Evolutionary conservation across 2,113 vertebrate species (phyloP).

Genomic region (Crotalus tigris): DNA sequence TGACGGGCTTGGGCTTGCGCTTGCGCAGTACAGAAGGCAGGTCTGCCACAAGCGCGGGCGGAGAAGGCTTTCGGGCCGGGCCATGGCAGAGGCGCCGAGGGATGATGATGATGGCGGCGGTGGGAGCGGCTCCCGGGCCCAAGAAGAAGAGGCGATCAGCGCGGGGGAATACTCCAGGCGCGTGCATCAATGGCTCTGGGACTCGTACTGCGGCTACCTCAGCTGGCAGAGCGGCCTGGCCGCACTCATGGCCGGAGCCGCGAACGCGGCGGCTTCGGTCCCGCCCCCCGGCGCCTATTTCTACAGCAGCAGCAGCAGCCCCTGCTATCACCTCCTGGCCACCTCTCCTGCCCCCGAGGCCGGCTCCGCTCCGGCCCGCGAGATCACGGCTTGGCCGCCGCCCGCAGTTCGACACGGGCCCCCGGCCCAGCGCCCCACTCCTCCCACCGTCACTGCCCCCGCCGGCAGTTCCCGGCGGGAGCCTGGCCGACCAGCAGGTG

Average conservation of each 20-base stretch:
- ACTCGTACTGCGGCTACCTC: constrained; percentile 83
- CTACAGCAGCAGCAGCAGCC: background rate
- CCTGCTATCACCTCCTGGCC: constrained; percentile 53
- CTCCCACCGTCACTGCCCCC: background rate
- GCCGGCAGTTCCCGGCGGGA: constrained; percentile 44
- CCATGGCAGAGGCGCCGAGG: constrained; percentile 3
- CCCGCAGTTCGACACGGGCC: background rate
- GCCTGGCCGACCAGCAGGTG: constrained; percentile 64
- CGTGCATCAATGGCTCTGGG: constrained; percentile 92
- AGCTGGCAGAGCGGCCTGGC: constrained; percentile 81
- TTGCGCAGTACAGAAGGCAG: no score
- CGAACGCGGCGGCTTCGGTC: background rate
- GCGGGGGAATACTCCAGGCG: constrained; percentile 81
- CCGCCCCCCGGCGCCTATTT: background rate
- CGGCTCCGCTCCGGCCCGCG: constrained; percentile 27
- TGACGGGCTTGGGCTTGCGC: background rate
- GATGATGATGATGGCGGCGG: background rate
- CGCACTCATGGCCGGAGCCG: constrained; percentile 55
- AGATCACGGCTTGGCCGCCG: constrained; percentile 33
- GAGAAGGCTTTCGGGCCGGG: background rate
- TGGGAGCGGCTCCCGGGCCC: background rate
- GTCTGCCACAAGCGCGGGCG: background rate
- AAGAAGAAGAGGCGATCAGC: constrained; percentile 52
- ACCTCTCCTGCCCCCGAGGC: background rate
- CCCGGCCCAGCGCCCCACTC: background rate